Evolutionary conservation across 2,797 vertebrate genomes (phyloP).

Genomic region (Enteromius paludinosus): DNA sequence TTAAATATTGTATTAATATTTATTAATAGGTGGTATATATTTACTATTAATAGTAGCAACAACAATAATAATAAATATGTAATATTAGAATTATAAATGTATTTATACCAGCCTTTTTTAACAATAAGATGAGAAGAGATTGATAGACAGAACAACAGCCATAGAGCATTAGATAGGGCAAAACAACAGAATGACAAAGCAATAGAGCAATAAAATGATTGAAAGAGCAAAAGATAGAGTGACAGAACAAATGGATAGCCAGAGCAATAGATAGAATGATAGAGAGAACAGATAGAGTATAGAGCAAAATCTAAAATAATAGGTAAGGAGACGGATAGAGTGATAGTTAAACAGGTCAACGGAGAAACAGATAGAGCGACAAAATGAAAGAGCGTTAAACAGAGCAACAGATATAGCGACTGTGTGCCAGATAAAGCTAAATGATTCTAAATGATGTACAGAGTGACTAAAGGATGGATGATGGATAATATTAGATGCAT

Average conservation of each 20-base stretch:
- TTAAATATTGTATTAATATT: background rate
- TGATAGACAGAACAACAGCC: background rate
- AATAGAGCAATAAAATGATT: background rate
- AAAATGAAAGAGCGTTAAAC: too few relatives aligned
- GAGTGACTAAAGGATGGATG: background rate
- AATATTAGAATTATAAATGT: background rate
- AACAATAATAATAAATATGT: background rate
- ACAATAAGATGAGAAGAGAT: background rate
- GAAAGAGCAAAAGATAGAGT: too few relatives aligned
- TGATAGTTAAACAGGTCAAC: too few relatives aligned
- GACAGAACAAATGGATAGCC: too few relatives aligned
- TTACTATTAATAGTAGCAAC: background rate
- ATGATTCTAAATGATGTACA: background rate
- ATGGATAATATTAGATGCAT: background rate
- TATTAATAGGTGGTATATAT: too few relatives aligned
- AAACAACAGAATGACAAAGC: background rate
- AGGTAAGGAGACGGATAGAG: too few relatives aligned
- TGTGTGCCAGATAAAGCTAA: background rate
- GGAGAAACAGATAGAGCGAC: too few relatives aligned
- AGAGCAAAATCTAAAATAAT: too few relatives aligned
- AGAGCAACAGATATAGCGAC: background rate
- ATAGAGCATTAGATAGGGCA: too few relatives aligned
- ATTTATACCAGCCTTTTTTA: background rate
- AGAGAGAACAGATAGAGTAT: too few relatives aligned
- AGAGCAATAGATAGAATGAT: too few relatives aligned